Base-by-base conservation (phyloP, 2,888 invertebrate species). In the Lasioglossum vierecki region DNA sequence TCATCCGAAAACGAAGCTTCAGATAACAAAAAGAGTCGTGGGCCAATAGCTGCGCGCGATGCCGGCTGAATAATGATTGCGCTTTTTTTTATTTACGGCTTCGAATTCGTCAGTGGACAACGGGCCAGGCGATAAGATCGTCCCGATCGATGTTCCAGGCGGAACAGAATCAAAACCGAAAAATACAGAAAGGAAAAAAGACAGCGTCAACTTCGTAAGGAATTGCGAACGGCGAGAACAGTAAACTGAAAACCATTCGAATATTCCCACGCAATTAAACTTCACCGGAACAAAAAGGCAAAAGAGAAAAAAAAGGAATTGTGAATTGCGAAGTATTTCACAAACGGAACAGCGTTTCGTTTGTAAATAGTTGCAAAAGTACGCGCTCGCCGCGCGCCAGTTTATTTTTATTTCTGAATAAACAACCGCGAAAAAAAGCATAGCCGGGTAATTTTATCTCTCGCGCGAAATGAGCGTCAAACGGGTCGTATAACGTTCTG, bases 391-490 rank as follows among this genome's bases (percentile, higher is more conserved):
- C 13, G 30, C 13, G 30, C 26, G 4, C 26, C 6, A 18, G 60
- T 49, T 26, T 44, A 35, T 35, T 26, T 46, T 49, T 73, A 63
- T 73, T 63, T 44, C 18, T 30, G 44, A 1, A 63, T 60, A 63
- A 63, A 26, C 60, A 44, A 44, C n/a, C 44, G 66, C 22, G 13
- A 70, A 66, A 53, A 68, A 74, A 22, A 15, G 30, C 26, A 35
- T n/a, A 46, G 22, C 26, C 46, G 66, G 60, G 73, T n/a, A 70
- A 82, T 78, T 71, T 60, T 57, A 75, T 4, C 41, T 4, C 41
- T 39, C n/a, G 35, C 66, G 63, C 76, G 76, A 77, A 77, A 74
- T 72, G 57, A 72, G 71, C 66, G 63, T 83, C 76, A 46, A 76
- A 82, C 57, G 39, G 39, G 18, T 66, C 26, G 41, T 57, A 44